Conservation (phyloP, 2,888 invertebrate genomes). For the Cheilosia pagana region DNA sequence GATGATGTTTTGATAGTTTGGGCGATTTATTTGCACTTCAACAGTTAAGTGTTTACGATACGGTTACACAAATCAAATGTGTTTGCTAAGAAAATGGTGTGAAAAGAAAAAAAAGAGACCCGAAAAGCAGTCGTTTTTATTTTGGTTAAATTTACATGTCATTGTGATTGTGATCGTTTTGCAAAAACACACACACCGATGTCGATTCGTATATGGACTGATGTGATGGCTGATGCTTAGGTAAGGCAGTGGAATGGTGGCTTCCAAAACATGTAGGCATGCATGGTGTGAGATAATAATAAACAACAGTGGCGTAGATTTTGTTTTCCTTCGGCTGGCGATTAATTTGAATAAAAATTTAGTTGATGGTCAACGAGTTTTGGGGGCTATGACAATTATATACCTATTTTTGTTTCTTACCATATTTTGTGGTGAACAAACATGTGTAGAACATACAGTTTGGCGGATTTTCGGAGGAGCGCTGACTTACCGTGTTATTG, state of each 20-base stretch:
- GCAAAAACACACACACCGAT: neutral
- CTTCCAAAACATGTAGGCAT: slow-evolving; percentile 45
- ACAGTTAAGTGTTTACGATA: slow-evolving; percentile 48
- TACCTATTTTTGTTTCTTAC: slow-evolving; percentile 10
- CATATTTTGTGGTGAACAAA: slow-evolving; percentile 5
- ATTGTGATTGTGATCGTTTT: slow-evolving; percentile 54
- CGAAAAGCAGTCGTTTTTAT: slow-evolving; percentile 6
- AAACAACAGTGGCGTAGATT: slow-evolving; percentile 40
- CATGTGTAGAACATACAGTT: slow-evolving; percentile 49
- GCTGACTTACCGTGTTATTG: slow-evolving; percentile 23
- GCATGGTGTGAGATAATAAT: slow-evolving; percentile 58
- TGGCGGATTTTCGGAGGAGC: slow-evolving; percentile 1
- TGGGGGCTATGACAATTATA: slow-evolving; percentile 36
- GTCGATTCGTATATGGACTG: neutral
- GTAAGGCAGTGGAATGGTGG: slow-evolving; percentile 25
- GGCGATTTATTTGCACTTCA: slow-evolving; percentile 72
- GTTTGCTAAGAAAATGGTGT: slow-evolving; percentile 22
- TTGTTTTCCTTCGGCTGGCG: slow-evolving; percentile 7
- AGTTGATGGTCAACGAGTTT: slow-evolving; percentile 69
- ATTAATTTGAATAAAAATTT: slow-evolving; percentile 73
- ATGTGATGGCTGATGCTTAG: slow-evolving; percentile 14
- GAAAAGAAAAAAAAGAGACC: slow-evolving; percentile 28
- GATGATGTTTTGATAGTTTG: slow-evolving; percentile 63
- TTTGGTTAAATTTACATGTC: slow-evolving; percentile 66
- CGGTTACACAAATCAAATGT: slow-evolving; percentile 51